A percentile compares a stretch with the other conserved stretches of the same genome.
These are phyloP conservation scores for Thamnaconus septentrionalis DNA, from an alignment of 2,113 vertebrate species.

Conservation along the genomic window DNA sequence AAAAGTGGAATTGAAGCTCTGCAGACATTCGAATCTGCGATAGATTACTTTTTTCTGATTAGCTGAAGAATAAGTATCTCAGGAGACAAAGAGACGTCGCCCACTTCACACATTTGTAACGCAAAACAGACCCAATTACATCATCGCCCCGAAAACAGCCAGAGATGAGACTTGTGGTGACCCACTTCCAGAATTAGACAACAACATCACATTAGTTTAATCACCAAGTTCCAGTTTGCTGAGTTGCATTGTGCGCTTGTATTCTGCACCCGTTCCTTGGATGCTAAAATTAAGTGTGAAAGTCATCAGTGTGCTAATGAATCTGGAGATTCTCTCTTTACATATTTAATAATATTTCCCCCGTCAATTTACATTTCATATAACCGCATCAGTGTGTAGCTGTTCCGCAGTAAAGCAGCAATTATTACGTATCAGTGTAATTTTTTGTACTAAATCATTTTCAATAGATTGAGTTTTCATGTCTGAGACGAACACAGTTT, in stretches of 20 bases:
- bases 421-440: neutral
- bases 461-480: no score
- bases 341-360: neutral
- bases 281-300: neutral
- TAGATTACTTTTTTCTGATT: neutral
- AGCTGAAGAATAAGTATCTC: neutral
- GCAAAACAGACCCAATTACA: constrained; percentile 11
- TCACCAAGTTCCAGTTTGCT: neutral
- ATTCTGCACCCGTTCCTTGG: neutral
- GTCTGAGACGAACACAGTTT: no score
- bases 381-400: neutral
- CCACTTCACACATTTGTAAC: constrained; percentile 5
- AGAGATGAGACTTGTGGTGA: constrained; percentile 1
- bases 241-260: neutral
- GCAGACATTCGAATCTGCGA: no score
- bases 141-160: neutral
- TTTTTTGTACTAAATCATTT: no score
- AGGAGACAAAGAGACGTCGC: neutral
- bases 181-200: constrained; percentile 18
- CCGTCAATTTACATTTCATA: neutral
- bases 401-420: neutral
- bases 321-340: neutral
- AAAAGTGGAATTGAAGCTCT: no score
- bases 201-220: constrained; percentile 4
- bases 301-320: neutral